Evolutionary conservation across 2,888 invertebrate genomes (phyloP), one percentile per base, ranked within the genome.

Genomic region (Carpatolechia fugitivella): DNA sequence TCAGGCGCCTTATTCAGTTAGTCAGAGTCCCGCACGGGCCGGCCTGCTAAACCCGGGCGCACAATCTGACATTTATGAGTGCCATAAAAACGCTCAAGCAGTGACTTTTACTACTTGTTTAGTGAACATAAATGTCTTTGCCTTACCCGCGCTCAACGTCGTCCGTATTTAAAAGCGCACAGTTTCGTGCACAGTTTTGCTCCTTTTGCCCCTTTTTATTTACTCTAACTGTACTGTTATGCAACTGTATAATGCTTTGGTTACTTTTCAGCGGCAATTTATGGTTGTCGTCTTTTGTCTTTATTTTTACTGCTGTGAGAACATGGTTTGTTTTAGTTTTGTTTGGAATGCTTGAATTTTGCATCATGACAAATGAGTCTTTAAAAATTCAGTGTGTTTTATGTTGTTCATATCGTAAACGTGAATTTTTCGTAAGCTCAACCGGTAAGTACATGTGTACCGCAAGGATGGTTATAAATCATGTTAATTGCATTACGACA

Each of bases 31-130:
- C 66, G 73, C 69, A 67, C 77, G 77, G 80, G 78, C 72, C 74
- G 62, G 72, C 68, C 69, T 69, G 71, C 80, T 84, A 82, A 84
- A 77, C 82, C 81, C 81, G 76, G 72, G 84, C 85, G 87, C 82
- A 81, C 91, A 90, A 90, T 90, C 90, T 89, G 91, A 91, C 91
- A 85, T 91, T 91, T 91, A 91, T 89, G 91, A 90, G 85, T 82
- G 89, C 88, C 86, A 90, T 91, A 91, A 91, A 91, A 90, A 90
- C 91, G 88, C 89, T 91, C 90, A 90, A 91, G 89, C 82, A 90
- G 88, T 89, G 91, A 91, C 91, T 91, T 91, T 91, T 90, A 91
- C 90, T 91, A 90, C 91, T 91, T 91, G 91, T 91, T 91, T 91
- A 91, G 91, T 89, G 90, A 88, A 90, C 91, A 91, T 91, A 90